phyloP scores from a whole-genome alignment of 2,797 vertebrate genomes.

The Ctenopoma multispine region DNA sequence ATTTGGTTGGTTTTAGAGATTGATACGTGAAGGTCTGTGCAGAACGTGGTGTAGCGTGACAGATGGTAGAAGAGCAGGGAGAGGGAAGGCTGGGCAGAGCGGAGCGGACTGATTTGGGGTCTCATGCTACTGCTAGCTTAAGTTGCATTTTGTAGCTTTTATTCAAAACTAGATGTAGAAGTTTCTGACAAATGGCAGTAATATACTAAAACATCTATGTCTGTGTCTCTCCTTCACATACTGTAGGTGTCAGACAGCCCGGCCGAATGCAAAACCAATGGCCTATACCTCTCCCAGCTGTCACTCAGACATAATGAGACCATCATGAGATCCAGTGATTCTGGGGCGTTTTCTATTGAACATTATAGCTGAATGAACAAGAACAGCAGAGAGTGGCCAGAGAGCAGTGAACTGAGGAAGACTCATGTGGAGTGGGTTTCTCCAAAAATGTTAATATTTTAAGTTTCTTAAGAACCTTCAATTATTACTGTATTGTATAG shows the following conservation, averaged over 20 bases:
- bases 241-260: conserved; percentile 80
- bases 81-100: no score
- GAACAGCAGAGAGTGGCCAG: neutral
- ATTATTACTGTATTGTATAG: no score
- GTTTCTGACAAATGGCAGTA: neutral
- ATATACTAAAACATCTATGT: neutral
- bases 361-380: conserved; percentile 76
- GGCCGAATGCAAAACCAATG: conserved; percentile 68
- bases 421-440: neutral
- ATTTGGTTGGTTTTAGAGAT: no score
- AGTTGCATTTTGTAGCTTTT: no score
- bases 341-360: conserved; percentile 90
- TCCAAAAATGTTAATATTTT: neutral
- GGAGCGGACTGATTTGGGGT: no score
- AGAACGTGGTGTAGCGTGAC: no score
- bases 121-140: no score
- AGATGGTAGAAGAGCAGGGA: no score
- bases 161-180: neutral
- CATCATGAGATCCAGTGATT: conserved; percentile 86
- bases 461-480: neutral
- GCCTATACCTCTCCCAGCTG: conserved; percentile 78
- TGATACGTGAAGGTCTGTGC: no score
- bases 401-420: neutral
- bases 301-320: conserved; percentile 84
- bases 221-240: conserved; percentile 1